A percentile compares a stretch with the other conserved stretches of the same genome.
phyloP scores from a whole-genome alignment of 2,797 vertebrate species.

The Muscicapa comitata region DNA sequence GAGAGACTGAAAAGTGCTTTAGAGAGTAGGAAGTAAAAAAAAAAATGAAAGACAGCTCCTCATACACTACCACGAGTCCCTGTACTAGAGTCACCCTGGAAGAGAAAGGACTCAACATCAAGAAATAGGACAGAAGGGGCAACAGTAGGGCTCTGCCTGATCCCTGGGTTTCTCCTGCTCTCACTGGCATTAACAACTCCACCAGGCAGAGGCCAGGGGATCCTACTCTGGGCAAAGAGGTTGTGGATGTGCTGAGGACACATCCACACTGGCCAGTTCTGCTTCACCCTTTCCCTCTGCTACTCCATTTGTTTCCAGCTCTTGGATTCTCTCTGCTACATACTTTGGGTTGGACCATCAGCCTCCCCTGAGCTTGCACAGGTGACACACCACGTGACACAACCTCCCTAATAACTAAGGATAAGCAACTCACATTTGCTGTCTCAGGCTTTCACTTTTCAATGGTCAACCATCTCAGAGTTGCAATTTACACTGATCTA shows the following conservation, averaged over 20 bases:
- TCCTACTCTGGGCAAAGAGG: not conserved
- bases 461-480: not conserved
- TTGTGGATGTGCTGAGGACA: not conserved
- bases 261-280: rapidly evolving
- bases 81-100: not conserved
- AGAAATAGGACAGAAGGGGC: not conserved
- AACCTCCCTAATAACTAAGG: not conserved
- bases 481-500: not conserved
- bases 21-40: not conserved
- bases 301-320: not conserved
- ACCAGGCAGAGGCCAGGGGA: not conserved
- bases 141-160: not conserved
- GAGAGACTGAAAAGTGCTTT: not conserved
- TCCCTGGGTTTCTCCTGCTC: not conserved
- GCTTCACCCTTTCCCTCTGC: not conserved
- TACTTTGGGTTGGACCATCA: not conserved
- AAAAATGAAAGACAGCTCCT: not conserved
- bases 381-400: not conserved
- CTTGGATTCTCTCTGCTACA: not conserved
- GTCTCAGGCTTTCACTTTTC: not conserved
- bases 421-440: not conserved
- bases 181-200: not conserved
- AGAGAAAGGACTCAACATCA: not conserved
- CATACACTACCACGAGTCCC: not conserved
- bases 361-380: not conserved